Base-by-base conservation (phyloP, 2,888 invertebrate genomes). In the Drosophila infuscata region DNA sequence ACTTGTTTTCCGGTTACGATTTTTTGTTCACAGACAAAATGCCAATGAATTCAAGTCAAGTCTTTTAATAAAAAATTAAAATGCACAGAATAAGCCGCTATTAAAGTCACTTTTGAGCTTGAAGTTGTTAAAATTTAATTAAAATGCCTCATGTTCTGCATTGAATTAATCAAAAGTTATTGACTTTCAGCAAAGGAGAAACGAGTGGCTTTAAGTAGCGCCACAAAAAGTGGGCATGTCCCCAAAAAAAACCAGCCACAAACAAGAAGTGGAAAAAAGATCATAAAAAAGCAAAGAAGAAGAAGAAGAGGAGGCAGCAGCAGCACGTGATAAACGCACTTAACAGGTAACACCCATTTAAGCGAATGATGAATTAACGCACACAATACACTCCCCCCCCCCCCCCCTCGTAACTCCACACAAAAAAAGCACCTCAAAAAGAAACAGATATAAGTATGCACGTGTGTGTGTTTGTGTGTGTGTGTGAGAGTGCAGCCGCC, bases 331-430 rank as follows among this genome's bases (percentile, higher is more conserved):
- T 91, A 88, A 90, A 88, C 88, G 88, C 88, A 85, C 86, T 92
- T 91, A 91, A 89, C 91, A 91, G 89, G 91, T 88, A 84, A 85
- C 89, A 81, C 90, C 91, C 85, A 91, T 90, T 88, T 89, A 78
- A 73, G 65, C 61, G 79, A 70, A 82, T 88, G 88, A 88, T 88
- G 91, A 83, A 87, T 88, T 82, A 82, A 76, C 74, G 60, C 74
- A 84, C 52, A 61, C 51, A 46, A 25, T 15, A 46, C 20, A 46
- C 2, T 3, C n/a, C n/a, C 11, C 5, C 0, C 6, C 0, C 5
- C 20, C 7, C 3, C 20, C 4, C 3, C 20, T 3, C 7, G 25
- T 3, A 25, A 12, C 20, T 12, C 12, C 3, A 2, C 8, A 25
- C 38, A n/a, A 30, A 35, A 35, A 30, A 30, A 29, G n/a, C 17